phyloP scores from a whole-genome alignment of 2,888 invertebrate species.

The Eupithecia subfuscata region DNA sequence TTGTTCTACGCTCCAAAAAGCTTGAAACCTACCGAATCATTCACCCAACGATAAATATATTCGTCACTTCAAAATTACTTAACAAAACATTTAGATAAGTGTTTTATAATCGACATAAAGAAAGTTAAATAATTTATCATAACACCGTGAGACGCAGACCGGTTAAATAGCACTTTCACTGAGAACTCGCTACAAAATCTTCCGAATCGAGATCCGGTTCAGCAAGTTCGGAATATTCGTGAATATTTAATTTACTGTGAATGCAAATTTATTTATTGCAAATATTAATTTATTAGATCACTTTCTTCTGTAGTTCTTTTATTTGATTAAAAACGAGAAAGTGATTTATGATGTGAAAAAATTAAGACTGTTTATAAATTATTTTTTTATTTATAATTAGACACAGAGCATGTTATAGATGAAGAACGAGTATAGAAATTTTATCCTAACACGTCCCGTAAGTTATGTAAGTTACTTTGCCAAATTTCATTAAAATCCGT shows the following conservation, averaged over 20 bases:
- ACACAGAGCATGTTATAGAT: not conserved
- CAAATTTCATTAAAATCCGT: not conserved
- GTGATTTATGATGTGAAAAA: not conserved
- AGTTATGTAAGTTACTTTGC: not conserved
- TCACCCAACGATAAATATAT: not conserved
- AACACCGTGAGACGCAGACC: slow-evolving; percentile 65
- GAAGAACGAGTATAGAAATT: not conserved
- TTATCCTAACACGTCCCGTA: not conserved
- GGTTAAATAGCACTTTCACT: slow-evolving; percentile 79
- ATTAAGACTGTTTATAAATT: not conserved
- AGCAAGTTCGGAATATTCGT: slow-evolving; percentile 47
- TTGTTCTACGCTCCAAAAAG: not conserved
- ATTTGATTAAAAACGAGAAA: slow-evolving; percentile 25
- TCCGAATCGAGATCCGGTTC: slow-evolving; percentile 71
- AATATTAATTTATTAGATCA: slow-evolving; percentile 13
- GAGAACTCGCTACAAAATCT: slow-evolving; percentile 52
- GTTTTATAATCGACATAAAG: slow-evolving; percentile 40
- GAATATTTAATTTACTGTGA: slow-evolving; percentile 37
- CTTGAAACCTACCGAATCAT: not conserved
- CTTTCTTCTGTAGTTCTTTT: slow-evolving; percentile 12
- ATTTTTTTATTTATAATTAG: not conserved
- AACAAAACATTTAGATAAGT: slow-evolving; percentile 33
- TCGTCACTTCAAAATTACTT: slow-evolving; percentile 18
- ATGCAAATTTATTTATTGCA: slow-evolving; percentile 15
- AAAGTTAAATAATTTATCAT: slow-evolving; percentile 74